Evolutionary conservation across 2,113 vertebrate species (phyloP), one percentile per base, ranked within the genome.

Genomic region (Vicugna pacos): DNA sequence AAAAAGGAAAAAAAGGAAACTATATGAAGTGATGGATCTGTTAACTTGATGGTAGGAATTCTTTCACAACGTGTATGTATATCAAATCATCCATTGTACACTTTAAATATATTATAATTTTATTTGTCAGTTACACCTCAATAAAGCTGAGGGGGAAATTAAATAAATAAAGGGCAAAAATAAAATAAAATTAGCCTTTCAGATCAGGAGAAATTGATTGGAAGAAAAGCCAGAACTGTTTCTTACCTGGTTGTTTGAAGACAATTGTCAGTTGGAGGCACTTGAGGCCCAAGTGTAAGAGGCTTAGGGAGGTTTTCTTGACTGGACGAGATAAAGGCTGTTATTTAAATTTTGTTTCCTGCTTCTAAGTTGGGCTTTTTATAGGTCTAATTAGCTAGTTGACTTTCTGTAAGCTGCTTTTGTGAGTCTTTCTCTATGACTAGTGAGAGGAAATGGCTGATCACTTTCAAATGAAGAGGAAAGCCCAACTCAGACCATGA

Each of bases 321-420:
- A 35, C 56, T 93, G 15, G 42, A 91, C 20, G 52, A 95, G 52
- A 46, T 75, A 88, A 82, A 87, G 12, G 42, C 20, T 8, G 3
- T 92, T 93, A 93, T 75, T 94, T 93, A 93, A 96, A 91, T 86
- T 93, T 62, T 94, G 22, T 91, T 96, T 93, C 56, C 26, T 91
- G 3, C 32, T 88, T 94, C 67, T 83, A n/a, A 92, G n/a, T 96
- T 94, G 64, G 26, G 32, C n/a, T 92, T 96, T 91, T 84, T 91
- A 79, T 24, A 83, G n/a, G 32, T 82, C 76, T 87, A 35, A 42
- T 93, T 86, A 80, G n/a, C 77, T 60, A 73, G 20, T 92, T 89
- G 52, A 35, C 42, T 81, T 94, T 88, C 48, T 89, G 16, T 84
- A 93, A 87, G 28, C 56, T 95, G 62, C 64, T 85, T 88, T 88